Percentiles rank a stretch among this genome's conserved stretches.
These are phyloP conservation scores for Synanceia verrucosa DNA, from an alignment of 2,797 vertebrate genomes.

Conservation along the genomic window DNA sequence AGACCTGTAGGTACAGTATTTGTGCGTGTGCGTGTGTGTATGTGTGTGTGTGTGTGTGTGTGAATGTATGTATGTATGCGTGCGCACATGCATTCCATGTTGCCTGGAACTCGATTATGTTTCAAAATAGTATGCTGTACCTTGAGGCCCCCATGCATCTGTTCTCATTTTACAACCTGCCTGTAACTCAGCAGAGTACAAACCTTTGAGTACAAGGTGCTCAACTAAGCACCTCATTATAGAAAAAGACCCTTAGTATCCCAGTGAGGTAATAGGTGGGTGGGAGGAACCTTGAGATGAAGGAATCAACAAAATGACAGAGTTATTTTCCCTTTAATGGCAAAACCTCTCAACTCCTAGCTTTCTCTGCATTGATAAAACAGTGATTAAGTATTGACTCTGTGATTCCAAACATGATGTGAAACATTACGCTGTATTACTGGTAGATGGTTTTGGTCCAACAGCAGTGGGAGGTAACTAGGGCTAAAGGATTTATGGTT, in stretches of 20 bases:
- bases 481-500: too few species aligned
- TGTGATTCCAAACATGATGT: not conserved
- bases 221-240: conserved; percentile 66
- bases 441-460: conserved; percentile 3
- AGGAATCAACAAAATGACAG: conserved; percentile 42
- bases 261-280: conserved; percentile 55
- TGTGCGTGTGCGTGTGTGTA: not conserved
- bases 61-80: not conserved
- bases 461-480: conserved; percentile 23
- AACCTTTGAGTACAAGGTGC: conserved; percentile 64
- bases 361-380: conserved; percentile 1
- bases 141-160: conserved; percentile 63
- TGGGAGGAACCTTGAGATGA: conserved; percentile 41
- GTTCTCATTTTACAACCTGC: conserved; percentile 76
- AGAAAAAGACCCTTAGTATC: conserved; percentile 51
- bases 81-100: conserved; percentile 40
- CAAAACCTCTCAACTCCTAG: not conserved
- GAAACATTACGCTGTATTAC: not conserved
- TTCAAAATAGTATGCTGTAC: conserved; percentile 52
- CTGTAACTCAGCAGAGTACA: conserved; percentile 58
- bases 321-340: conserved; percentile 19
- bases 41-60: not conserved
- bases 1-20: not conserved
- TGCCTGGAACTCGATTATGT: conserved; percentile 43
- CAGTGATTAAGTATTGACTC: not conserved